These are phyloP conservation scores for Cartodere bifasciata DNA, from an alignment of 2,888 invertebrate species.

Conservation along the genomic window DNA sequence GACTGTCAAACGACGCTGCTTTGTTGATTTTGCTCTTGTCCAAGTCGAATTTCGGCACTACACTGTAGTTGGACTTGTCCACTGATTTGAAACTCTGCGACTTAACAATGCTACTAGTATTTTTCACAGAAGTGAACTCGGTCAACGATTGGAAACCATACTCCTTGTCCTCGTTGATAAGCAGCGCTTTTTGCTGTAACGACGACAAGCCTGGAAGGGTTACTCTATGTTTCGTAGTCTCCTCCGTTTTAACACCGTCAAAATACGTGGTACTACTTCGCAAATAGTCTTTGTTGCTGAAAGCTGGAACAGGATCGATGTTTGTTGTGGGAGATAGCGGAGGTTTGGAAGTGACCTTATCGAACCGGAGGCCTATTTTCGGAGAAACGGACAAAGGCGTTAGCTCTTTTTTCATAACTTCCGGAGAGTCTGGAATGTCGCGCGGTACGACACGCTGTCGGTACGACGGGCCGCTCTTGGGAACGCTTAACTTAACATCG, in stretches of 20 bases:
- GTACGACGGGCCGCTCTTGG: constrained; percentile 35
- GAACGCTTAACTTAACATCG: constrained; percentile 10
- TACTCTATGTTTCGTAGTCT: constrained; percentile 27
- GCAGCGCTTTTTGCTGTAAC: constrained; percentile 41
- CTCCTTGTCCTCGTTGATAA: constrained; percentile 29
- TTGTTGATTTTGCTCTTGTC: constrained; percentile 3
- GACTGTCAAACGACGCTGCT: too few species aligned
- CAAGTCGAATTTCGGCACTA: constrained; percentile 7
- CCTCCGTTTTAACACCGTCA: constrained; percentile 18
- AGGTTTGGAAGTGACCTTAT: too few species aligned
- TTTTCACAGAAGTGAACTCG: constrained; percentile 29
- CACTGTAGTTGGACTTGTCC: constrained; percentile 30
- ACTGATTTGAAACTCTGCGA: constrained; percentile 61
- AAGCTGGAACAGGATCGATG: too few species aligned
- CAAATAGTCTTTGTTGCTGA: constrained; percentile 23
- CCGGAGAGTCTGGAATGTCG: constrained; percentile 37
- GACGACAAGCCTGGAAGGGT: constrained; percentile 41
- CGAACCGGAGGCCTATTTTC: too few species aligned
- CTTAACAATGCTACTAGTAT: constrained; percentile 62
- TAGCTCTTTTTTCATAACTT: constrained; percentile 20
- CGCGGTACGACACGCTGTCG: constrained; percentile 45
- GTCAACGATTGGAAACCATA: constrained; percentile 30
- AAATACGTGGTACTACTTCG: constrained; percentile 14
- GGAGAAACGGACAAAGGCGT: constrained; percentile 17
- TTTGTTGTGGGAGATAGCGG: too few species aligned